These are phyloP conservation scores for Myotis yumanensis DNA, from an alignment of 2,113 vertebrate genomes.

Conservation along the genomic window DNA sequence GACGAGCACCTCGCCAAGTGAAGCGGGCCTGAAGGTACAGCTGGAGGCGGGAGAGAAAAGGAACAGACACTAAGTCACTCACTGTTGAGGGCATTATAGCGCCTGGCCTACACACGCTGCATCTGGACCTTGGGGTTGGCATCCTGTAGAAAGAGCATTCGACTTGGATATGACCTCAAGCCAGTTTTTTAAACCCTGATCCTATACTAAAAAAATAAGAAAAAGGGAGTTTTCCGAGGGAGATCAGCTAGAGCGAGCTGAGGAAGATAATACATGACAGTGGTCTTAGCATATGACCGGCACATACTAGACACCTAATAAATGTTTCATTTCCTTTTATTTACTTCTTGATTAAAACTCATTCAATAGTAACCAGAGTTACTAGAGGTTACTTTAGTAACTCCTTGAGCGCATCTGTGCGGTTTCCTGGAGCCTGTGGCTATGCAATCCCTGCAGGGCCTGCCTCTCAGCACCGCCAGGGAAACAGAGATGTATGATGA, in stretches of 20 bases:
- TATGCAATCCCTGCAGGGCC: fast-evolving
- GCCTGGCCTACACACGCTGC: fast-evolving
- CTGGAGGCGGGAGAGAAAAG: constrained; percentile 77
- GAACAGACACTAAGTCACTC: neutral
- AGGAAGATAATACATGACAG: neutral
- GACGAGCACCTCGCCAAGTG: constrained; percentile 94
- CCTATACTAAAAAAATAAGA: neutral
- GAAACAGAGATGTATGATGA: neutral
- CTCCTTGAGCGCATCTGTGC: neutral
- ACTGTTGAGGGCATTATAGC: fast-evolving
- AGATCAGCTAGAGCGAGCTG: neutral
- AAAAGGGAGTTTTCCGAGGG: neutral
- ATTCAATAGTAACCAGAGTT: neutral
- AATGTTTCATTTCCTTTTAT: neutral
- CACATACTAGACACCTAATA: neutral
- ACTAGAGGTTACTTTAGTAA: neutral
- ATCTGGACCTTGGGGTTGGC: no score
- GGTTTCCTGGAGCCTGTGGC: neutral
- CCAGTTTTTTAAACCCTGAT: neutral
- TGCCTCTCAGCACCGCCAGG: neutral
- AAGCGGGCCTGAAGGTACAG: constrained; percentile 97
- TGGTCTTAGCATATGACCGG: fast-evolving
- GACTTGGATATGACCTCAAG: neutral
- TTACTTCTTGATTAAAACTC: neutral
- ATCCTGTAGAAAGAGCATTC: neutral